Evolutionary conservation across 1,140 invertebrate genomes (phyloP).

Genomic region (Drosophila subobscura): DNA sequence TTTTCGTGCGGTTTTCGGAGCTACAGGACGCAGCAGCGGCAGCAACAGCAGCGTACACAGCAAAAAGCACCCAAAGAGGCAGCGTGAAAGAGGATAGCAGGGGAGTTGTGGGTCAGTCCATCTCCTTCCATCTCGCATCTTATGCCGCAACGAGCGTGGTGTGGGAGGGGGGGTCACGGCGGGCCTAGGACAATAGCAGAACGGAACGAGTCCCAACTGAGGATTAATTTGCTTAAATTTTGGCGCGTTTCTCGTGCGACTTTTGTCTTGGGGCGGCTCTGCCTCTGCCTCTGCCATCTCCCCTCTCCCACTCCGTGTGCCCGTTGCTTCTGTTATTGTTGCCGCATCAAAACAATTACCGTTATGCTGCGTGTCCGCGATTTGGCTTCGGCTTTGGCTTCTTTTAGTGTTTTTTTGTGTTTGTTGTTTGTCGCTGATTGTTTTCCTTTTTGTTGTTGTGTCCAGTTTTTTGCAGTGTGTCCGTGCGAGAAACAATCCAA

Average conservation of each 20-base stretch:
- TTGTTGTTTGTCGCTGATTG: constrained; percentile 5
- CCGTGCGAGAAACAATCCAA: constrained; percentile 6
- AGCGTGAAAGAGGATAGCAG: constrained; percentile 11
- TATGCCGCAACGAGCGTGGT: too few relatives aligned
- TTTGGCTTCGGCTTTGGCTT: too few relatives aligned
- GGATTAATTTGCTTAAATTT: constrained; percentile 1
- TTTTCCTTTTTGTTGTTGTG: constrained; percentile 5
- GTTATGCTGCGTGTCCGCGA: too few relatives aligned
- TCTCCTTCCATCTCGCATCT: background rate
- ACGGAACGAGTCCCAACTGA: too few relatives aligned
- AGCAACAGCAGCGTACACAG: constrained; percentile 23
- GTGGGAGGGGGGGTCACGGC: too few relatives aligned
- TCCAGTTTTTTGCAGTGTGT: constrained; percentile 26
- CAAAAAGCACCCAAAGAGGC: constrained; percentile 19
- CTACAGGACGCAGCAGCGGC: constrained; percentile 69
- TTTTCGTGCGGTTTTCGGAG: constrained; percentile 78
- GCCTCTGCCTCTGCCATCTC: too few relatives aligned
- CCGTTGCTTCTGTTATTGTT: constrained; percentile 1
- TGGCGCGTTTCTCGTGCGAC: constrained; percentile 25
- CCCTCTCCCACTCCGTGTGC: too few relatives aligned
- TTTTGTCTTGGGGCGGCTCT: too few relatives aligned
- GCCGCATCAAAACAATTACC: constrained; percentile 1
- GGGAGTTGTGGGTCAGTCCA: constrained; percentile 35
- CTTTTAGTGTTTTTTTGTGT: background rate
- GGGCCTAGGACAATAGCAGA: too few relatives aligned